phyloP scores from a whole-genome alignment of 2,797 vertebrate genomes.

The Typhlichthys eigenmanni region DNA sequence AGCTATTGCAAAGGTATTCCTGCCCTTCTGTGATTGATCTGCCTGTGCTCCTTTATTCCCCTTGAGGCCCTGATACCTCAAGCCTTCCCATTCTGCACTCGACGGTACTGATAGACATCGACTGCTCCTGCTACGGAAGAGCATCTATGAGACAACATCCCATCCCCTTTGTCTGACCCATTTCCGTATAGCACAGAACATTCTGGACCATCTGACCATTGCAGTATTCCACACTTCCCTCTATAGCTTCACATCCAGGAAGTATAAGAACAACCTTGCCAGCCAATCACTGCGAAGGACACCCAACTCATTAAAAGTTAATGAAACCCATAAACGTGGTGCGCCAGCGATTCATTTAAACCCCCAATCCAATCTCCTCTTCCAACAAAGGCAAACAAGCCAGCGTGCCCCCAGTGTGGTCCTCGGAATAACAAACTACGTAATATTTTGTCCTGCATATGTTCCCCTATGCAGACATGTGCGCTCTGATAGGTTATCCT shows the following conservation, averaged over 20 bases:
- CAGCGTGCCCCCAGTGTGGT: slow-evolving; percentile 76
- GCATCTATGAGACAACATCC: slow-evolving; percentile 17
- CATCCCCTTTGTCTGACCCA: slow-evolving; percentile 38
- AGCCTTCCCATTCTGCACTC: slow-evolving; percentile 50
- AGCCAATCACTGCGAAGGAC: slow-evolving; percentile 79
- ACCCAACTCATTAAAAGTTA: slow-evolving; percentile 86
- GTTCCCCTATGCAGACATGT: slow-evolving; percentile 75
- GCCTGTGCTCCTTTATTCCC: slow-evolving; percentile 64
- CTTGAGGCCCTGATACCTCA: slow-evolving; percentile 44
- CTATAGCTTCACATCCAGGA: slow-evolving; percentile 57
- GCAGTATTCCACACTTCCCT: slow-evolving; percentile 58
- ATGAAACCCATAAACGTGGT: slow-evolving; percentile 85
- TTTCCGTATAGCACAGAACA: slow-evolving; percentile 49
- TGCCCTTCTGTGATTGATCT: slow-evolving; percentile 64
- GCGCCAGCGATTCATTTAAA: slow-evolving; percentile 83
- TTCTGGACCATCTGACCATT: slow-evolving; percentile 57
- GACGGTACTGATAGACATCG: slow-evolving; percentile 54
- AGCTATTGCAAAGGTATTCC: slow-evolving; percentile 59
- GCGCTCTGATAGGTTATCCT: slow-evolving; percentile 71
- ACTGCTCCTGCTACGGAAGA: slow-evolving; percentile 36
- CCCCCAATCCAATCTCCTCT: slow-evolving; percentile 85
- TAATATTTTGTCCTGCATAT: slow-evolving; percentile 85
- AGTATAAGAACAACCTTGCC: slow-evolving; percentile 57
- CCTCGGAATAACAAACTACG: slow-evolving; percentile 81
- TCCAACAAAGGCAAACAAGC: slow-evolving; percentile 83